Evolutionary conservation across 2,797 vertebrate genomes (phyloP).

Genomic region (Ctenochaetus hawaiiensis): DNA sequence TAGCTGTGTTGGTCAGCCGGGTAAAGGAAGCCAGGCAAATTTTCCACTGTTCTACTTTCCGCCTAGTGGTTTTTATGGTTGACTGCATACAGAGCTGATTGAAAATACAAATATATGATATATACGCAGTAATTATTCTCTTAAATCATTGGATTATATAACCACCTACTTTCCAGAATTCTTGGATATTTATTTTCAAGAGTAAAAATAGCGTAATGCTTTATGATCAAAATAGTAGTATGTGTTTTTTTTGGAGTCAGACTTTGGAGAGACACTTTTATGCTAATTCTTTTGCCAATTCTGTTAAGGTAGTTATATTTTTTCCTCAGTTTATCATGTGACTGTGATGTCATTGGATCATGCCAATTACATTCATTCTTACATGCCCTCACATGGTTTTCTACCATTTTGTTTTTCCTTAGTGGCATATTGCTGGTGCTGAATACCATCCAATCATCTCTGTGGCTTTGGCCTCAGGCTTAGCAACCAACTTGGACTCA

Average conservation of each 20-base stretch:
- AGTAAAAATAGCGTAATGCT: background rate
- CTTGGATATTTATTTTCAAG: constrained; percentile 19
- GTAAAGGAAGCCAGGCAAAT: constrained; percentile 56
- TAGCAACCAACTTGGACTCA: constrained; percentile 70
- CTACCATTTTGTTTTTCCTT: constrained; percentile 24
- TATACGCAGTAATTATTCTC: constrained; percentile 21
- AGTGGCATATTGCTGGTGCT: constrained; percentile 34
- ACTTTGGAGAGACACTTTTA: background rate
- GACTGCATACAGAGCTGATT: constrained; percentile 38
- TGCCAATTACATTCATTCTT: constrained; percentile 33
- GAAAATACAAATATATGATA: constrained; percentile 43
- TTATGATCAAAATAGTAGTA: background rate
- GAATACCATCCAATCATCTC: constrained; percentile 62
- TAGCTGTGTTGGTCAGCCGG: constrained; percentile 59
- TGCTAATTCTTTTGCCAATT: background rate
- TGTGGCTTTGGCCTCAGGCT: constrained; percentile 61
- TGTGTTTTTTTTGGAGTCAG: background rate
- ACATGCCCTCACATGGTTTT: constrained; percentile 16
- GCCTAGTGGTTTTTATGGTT: constrained; percentile 49
- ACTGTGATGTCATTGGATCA: constrained; percentile 29
- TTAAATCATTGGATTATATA: constrained; percentile 34
- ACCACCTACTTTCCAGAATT: constrained; percentile 31
- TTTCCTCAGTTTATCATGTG: background rate
- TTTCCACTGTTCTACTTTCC: constrained; percentile 57
- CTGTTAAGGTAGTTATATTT: background rate